Conservation (phyloP, 2,113 vertebrate species). For the Hippolais icterina region DNA sequence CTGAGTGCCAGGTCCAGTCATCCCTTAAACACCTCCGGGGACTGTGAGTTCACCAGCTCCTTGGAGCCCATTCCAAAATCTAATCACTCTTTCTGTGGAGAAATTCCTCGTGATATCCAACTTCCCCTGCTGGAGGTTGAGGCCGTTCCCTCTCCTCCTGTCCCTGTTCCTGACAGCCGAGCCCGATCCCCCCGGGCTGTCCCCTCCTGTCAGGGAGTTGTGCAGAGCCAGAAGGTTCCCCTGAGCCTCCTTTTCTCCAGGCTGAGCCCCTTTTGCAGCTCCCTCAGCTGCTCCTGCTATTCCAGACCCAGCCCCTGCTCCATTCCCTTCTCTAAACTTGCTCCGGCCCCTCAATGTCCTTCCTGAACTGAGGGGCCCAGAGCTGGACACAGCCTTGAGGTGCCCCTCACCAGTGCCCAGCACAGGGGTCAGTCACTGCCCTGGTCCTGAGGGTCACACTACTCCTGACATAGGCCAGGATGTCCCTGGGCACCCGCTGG, state of each 20-base stretch:
- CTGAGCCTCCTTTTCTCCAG: neutral
- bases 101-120: neutral
- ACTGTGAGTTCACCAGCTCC: neutral
- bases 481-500: neutral
- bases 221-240: neutral
- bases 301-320: neutral
- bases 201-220: neutral
- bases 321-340: fast-evolving
- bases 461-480: neutral
- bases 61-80: neutral
- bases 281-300: fast-evolving
- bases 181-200: fast-evolving
- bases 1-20: no score
- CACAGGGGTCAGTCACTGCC: neutral
- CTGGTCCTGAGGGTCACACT: neutral
- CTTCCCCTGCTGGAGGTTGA: neutral
- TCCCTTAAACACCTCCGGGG: neutral
- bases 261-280: neutral
- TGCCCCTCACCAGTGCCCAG: neutral
- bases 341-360: neutral
- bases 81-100: neutral
- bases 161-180: neutral
- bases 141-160: fast-evolving
- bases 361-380: neutral
- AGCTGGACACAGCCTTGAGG: neutral